Percentiles rank a stretch among this genome's conserved stretches.
phyloP scores from a whole-genome alignment of 2,888 invertebrate genomes.

The Xestia ashworthii region DNA sequence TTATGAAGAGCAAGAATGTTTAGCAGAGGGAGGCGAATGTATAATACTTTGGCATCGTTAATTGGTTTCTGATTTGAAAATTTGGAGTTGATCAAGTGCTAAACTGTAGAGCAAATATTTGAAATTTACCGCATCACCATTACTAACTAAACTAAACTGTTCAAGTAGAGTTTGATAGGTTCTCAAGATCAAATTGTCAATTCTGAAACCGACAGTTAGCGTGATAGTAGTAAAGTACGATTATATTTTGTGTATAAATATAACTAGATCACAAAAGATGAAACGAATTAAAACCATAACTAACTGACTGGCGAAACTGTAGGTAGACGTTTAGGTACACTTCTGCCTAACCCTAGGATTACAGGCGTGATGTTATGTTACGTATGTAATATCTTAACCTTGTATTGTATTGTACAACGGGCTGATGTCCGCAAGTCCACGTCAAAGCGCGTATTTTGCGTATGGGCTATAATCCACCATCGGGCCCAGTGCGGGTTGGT shows the following conservation, averaged over 20 bases:
- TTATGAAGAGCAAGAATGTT: not conserved
- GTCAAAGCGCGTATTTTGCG: too few species aligned
- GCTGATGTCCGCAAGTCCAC: too few species aligned
- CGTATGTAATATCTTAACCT: not conserved
- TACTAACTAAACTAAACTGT: not conserved
- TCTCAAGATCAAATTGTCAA: not conserved
- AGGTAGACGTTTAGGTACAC: too few species aligned
- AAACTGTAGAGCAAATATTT: not conserved
- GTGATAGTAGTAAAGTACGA: not conserved
- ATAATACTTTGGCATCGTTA: not conserved
- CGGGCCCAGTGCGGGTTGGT: too few species aligned
- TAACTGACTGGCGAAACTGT: not conserved
- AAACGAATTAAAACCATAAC: not conserved
- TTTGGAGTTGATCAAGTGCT: not conserved
- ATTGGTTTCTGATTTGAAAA: not conserved
- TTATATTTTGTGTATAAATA: not conserved
- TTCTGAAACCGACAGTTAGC: not conserved
- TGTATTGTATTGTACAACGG: too few species aligned
- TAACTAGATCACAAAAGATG: not conserved
- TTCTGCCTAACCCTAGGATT: too few species aligned
- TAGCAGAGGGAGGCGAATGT: not conserved
- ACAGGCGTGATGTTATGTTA: too few species aligned
- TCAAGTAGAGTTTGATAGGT: not conserved
- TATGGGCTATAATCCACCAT: too few species aligned
- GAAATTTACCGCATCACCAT: not conserved